Evolutionary conservation across 2,113 vertebrate species (phyloP).

Genomic region (Perccottus glenii): DNA sequence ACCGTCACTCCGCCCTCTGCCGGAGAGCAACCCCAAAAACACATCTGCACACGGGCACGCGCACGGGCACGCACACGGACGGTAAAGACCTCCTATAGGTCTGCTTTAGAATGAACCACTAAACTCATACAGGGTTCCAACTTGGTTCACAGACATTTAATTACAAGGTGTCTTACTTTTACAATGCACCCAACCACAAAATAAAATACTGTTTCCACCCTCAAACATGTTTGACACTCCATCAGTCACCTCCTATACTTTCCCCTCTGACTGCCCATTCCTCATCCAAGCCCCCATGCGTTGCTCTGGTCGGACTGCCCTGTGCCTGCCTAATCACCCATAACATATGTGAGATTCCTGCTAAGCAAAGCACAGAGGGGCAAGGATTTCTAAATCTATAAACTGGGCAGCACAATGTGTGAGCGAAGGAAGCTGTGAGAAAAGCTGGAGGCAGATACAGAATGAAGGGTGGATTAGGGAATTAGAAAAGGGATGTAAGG

Average conservation of each 20-base stretch:
- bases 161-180: too few relatives aligned
- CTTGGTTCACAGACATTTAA: background rate
- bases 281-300: constrained; percentile 25
- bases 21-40: constrained; percentile 34
- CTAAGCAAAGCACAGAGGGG: constrained; percentile 13
- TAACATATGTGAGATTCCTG: constrained; percentile 49
- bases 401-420: constrained; percentile 19
- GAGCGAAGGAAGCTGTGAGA: constrained; percentile 1
- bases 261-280: constrained; percentile 5
- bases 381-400: constrained; percentile 28
- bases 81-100: background rate
- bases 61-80: background rate
- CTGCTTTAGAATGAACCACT: constrained; percentile 10
- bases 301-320: constrained; percentile 34
- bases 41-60: constrained; percentile 51
- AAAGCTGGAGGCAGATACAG: constrained; percentile 13
- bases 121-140: background rate
- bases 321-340: constrained; percentile 58
- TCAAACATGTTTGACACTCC: background rate
- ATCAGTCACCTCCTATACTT: constrained; percentile 12
- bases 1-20: constrained; percentile 59
- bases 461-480: constrained; percentile 35
- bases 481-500: constrained; percentile 38
- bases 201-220: background rate
- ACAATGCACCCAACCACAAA: too few relatives aligned